Base-by-base conservation (phyloP, 2,113 vertebrate species). In the Solea solea region DNA sequence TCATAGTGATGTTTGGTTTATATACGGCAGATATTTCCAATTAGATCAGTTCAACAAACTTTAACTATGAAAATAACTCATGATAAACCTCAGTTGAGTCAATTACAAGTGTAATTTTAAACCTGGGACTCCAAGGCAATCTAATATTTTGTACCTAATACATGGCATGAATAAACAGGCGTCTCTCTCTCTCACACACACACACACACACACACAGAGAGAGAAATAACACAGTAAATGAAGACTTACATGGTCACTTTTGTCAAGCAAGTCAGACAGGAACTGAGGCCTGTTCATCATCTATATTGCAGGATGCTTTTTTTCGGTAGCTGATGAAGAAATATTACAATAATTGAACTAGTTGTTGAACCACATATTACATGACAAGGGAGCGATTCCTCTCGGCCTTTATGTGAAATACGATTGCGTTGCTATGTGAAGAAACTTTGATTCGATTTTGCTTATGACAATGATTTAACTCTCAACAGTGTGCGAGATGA, bases 51-150 rank as follows among this genome's bases (percentile, higher is more conserved):
- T 57, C 41, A 53, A 55, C 49, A 25, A 66, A 57, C 40, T 60
- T 13, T 72, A 64, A 77, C 55, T 16, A 65, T 51, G 9, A 52
- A 59, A 61, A 69, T 74, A 75, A 70, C 34, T 76, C 49, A 1
- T 41, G 50, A 81, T 61, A 65, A 53, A 61, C 44, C 21, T 65
- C 66, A 78, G 64, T 64, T 54, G 61, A 80, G 59, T 76, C 64
- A 78, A 57, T 69, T 71, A 53, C 52, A 63, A 28, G 9, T 68
- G 49, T 45, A 34, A 74, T 50, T 57, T 14, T 63, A 60, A 8
- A 46, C 1, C 13, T 34, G 2, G 52, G 51, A 72, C 8, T 69
- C 44, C 5, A 21, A 21, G 21, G 21, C 21, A 21, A 64, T 74
- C 3, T 51, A 57, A 70, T 77, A 53, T 52, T 69, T 59, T 60